These are phyloP conservation scores for Clytia hemisphaerica DNA, from an alignment of 30 jellyfish, hydroid and myxozoan genomes.

Conservation along the genomic window DNA sequence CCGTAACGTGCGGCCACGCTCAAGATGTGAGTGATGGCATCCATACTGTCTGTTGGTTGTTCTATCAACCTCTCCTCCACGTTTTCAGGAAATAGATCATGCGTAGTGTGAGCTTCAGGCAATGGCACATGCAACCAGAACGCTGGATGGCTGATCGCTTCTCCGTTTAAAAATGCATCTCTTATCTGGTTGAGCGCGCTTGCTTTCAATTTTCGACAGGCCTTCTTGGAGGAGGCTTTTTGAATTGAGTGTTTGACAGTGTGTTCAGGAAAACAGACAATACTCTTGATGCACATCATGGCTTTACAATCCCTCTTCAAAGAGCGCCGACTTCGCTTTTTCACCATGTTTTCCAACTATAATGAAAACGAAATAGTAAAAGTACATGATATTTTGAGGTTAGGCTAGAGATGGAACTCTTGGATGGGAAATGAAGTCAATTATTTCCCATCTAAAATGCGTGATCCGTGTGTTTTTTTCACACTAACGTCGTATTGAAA, in stretches of 20 bases:
- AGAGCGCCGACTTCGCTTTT: conserved; percentile 8
- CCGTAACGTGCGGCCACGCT: conserved; percentile 16
- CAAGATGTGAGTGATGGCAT: conserved; percentile 5
- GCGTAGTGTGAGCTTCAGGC: conserved; percentile 17
- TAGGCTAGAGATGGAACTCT: too few species aligned
- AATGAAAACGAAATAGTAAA: neutral
- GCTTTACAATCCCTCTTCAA: conserved; percentile 16
- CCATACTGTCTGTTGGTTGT: conserved; percentile 5
- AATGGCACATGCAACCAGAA: conserved; percentile 16
- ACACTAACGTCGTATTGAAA: too few species aligned
- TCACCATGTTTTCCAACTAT: neutral
- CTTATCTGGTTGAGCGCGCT: neutral
- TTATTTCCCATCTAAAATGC: too few species aligned
- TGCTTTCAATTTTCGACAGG: conserved; percentile 16
- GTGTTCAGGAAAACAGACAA: conserved; percentile 12
- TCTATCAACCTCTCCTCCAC: neutral
- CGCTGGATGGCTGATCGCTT: conserved; percentile 12
- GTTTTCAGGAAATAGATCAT: neutral
- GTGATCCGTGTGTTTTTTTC: too few species aligned
- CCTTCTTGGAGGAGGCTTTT: neutral
- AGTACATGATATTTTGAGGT: too few species aligned
- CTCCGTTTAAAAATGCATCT: conserved; percentile 7
- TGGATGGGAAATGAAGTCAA: too few species aligned
- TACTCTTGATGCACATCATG: conserved; percentile 12
- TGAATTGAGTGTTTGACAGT: conserved; percentile 7